Conservation (phyloP, 2,113 vertebrate species). For the Syrrhaptes paradoxus region DNA sequence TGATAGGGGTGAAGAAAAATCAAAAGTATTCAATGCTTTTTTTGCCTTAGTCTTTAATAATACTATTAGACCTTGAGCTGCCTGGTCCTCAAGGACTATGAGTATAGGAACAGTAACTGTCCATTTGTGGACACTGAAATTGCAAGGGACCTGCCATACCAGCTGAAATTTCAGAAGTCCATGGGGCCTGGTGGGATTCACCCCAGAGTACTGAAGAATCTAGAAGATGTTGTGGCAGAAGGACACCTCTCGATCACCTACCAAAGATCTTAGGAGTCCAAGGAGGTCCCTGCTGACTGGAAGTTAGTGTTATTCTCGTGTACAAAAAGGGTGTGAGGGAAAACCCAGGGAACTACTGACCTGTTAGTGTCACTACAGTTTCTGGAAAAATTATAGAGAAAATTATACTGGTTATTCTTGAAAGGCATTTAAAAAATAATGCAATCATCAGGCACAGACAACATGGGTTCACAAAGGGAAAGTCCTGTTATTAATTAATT, state of each 20-base stretch:
- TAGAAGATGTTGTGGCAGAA: not conserved
- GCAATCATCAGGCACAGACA: not conserved
- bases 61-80: too few relatives aligned
- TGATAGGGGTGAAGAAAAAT: not conserved
- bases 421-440: not conserved
- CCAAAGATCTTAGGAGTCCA: not conserved
- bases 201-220: not conserved
- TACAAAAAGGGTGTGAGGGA: not conserved
- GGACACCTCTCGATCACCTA: not conserved
- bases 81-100: too few relatives aligned
- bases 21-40: not conserved
- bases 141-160: not conserved
- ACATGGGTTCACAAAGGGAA: not conserved
- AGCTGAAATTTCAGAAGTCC: not conserved
- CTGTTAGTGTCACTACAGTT: not conserved
- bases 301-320: not conserved
- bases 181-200: not conserved
- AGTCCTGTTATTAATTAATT: not conserved
- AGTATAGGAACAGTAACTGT: not conserved
- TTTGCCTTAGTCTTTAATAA: not conserved
- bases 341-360: not conserved
- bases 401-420: not conserved
- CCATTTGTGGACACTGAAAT: not conserved
- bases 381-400: too few relatives aligned
- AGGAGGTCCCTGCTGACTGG: not conserved